Evolutionary conservation across 2,888 invertebrate genomes (phyloP).

Genomic region (Bombyx huttoni): DNA sequence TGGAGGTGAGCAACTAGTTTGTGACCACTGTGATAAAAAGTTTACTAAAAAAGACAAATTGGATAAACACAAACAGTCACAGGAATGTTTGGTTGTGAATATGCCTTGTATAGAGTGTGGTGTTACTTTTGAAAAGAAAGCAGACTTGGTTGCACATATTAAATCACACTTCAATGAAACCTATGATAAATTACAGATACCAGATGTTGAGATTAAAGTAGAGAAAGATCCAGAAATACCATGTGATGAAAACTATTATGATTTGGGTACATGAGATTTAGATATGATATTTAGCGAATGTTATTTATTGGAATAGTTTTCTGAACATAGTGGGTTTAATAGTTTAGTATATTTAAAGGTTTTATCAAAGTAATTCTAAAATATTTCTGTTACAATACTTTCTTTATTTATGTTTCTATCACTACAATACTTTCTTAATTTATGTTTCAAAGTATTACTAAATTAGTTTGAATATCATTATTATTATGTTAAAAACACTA

Average conservation of each 20-base stretch:
- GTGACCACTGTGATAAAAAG: slow-evolving; percentile 76
- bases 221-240: slow-evolving; percentile 47
- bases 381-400: too few species aligned
- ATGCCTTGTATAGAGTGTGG: slow-evolving; percentile 76
- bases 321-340: neutral
- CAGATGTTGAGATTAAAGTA: slow-evolving; percentile 46
- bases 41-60: slow-evolving; percentile 80
- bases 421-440: too few species aligned
- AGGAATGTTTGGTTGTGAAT: slow-evolving; percentile 72
- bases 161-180: slow-evolving; percentile 70
- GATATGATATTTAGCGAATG: neutral
- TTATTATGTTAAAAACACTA: too few species aligned
- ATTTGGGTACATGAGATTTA: slow-evolving; percentile 46
- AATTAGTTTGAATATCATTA: too few species aligned
- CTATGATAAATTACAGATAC: slow-evolving; percentile 38
- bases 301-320: neutral
- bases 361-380: neutral
- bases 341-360: neutral
- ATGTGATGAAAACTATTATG: slow-evolving; percentile 53
- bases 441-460: too few species aligned
- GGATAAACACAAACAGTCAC: slow-evolving; percentile 76
- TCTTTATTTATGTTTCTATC: too few species aligned
- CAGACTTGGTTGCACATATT: slow-evolving; percentile 72
- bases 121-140: slow-evolving; percentile 71
- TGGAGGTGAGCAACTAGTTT: slow-evolving; percentile 78